Evolutionary conservation across 2,888 invertebrate species (phyloP).

Genomic region (Graphium colonna): DNA sequence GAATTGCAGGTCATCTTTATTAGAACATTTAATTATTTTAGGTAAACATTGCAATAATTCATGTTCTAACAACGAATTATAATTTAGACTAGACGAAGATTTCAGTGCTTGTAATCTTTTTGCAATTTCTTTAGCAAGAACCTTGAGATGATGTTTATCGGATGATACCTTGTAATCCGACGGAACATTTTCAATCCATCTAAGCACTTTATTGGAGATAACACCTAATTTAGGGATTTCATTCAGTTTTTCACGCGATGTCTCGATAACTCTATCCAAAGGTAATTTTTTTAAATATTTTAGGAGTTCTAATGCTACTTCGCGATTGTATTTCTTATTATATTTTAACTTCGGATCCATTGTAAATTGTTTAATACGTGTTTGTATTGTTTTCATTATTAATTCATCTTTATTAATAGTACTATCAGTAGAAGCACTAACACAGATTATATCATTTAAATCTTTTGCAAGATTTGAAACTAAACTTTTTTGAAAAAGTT

Average conservation of each 20-base stretch:
- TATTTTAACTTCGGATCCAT: slow-evolving; percentile 3
- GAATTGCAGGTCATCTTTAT: slow-evolving; percentile 1
- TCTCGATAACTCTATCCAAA: not conserved
- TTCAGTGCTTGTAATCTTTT: not conserved
- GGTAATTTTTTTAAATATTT: slow-evolving; percentile 11
- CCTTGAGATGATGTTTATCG: slow-evolving; percentile 6
- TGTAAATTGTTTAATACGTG: slow-evolving; percentile 16
- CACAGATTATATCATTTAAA: slow-evolving; percentile 6
- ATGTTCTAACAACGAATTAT: slow-evolving; percentile 1
- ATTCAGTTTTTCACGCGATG: slow-evolving; percentile 3
- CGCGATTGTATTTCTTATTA: slow-evolving; percentile 8
- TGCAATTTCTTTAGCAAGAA: slow-evolving; percentile 12
- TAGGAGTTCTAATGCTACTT: slow-evolving; percentile 9
- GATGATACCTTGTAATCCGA: slow-evolving; percentile 5
- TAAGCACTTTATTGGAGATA: slow-evolving; percentile 13
- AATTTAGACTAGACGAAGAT: not conserved
- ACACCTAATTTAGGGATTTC: slow-evolving; percentile 7
- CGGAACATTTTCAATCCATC: slow-evolving; percentile 15
- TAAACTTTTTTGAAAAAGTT: slow-evolving; percentile 7
- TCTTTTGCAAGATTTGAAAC: slow-evolving; percentile 12
- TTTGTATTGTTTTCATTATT: slow-evolving; percentile 13
- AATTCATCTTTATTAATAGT: not conserved
- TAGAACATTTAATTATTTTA: slow-evolving; percentile 13
- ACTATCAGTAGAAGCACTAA: not conserved
- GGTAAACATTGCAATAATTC: slow-evolving; percentile 13